Evolutionary conservation across 2,888 invertebrate species (phyloP), one percentile per base, ranked within the genome.

Genomic region (Gymnoscelis rufifasciata): DNA sequence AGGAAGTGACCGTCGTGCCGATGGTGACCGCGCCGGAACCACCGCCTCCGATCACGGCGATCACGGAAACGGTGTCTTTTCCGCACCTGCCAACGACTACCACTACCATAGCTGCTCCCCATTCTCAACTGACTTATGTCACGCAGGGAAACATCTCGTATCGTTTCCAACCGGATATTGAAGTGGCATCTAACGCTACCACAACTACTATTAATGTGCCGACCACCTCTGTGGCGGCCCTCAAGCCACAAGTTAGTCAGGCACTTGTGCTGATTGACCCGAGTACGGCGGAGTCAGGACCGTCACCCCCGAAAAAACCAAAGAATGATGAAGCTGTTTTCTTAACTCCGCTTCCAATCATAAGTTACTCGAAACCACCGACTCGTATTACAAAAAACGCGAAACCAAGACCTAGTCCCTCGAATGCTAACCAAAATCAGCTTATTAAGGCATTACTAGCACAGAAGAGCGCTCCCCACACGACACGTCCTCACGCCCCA

Each of bases 381-480:
- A 19, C 29, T 50, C 43, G 47, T 38, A 36, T 13, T 5, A 10
- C 24, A n/a, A 43, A 36, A 11, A 19, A 35, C 7, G 7, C 37
- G 1, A 23, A 38, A 13, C 7, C 27, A 4, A 48, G 26, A 26
- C 30, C 44, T 3, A 42, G 15, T 29, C 35, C 44, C 28, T 27
- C 33, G 11, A 29, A 38, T 11, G 27, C 38, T 1, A 35, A 38
- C 27, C 30, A 38, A 23, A 50, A 46, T 14, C 30, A 26, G 29
- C 38, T 45, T 30, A 50, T 50, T 27, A 45, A 50, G 36, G 38
- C 50, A 14, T 43, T 50, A 26, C 36, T 46, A 1, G 45, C 50
- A 24, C 33, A 41, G 10, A 42, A 45, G 14, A 24, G 29, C 1
- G 30, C 30, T 10, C 42, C 41, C 28, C 42, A 23, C 19, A 15